A percentile compares a stretch with the other conserved stretches of the same genome.
These are phyloP conservation scores for Stomatorhinus walkeri DNA, from an alignment of 2,797 vertebrate genomes.

Conservation along the genomic window DNA sequence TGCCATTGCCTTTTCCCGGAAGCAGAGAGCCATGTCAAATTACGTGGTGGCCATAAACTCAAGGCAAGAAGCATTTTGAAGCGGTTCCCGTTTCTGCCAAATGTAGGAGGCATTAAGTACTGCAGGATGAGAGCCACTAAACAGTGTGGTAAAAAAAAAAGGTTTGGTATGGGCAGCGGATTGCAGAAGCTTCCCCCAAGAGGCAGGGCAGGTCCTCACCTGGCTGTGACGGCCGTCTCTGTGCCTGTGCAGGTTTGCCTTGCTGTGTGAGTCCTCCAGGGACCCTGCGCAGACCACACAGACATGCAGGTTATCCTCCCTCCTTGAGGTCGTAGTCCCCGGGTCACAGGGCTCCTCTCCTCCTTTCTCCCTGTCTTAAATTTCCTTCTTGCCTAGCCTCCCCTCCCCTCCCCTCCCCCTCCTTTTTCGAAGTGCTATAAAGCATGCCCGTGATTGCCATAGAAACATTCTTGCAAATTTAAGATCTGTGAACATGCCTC, in stretches of 20 bases:
- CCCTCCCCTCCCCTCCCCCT: neutral
- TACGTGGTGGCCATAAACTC: neutral
- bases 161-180: neutral
- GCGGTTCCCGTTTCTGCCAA: neutral
- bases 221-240: slow-evolving; percentile 83
- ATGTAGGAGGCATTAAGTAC: neutral
- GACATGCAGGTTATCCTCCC: slow-evolving; percentile 24
- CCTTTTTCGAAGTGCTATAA: neutral
- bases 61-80: neutral
- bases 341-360: neutral
- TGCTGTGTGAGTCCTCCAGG: slow-evolving; percentile 71
- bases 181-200: neutral
- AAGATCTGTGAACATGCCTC: neutral
- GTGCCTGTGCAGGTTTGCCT: slow-evolving; percentile 70
- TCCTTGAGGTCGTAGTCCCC: neutral
- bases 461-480: neutral
- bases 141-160: neutral
- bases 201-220: slow-evolving; percentile 57
- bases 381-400: neutral
- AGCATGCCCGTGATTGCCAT: neutral
- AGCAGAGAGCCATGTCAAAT: neutral
- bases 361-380: neutral
- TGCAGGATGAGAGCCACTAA: neutral
- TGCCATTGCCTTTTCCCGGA: neutral
- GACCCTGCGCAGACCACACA: slow-evolving; percentile 60